Evolutionary conservation across 2,113 vertebrate species (phyloP), one percentile per base, ranked within the genome.

Genomic region (Lota lota): DNA sequence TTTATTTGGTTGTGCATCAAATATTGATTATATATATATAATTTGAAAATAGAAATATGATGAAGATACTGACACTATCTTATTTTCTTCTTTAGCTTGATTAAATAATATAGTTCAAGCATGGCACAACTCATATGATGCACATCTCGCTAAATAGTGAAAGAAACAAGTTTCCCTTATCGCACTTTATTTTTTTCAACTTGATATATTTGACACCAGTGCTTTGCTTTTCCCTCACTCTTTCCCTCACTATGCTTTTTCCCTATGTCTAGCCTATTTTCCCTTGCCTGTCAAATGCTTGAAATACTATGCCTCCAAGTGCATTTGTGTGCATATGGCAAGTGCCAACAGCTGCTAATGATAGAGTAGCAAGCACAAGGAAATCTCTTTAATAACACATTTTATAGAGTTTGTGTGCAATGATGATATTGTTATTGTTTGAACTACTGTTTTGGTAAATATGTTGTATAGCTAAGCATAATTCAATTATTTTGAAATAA

Each of bases 331-430:
- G 36, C 7, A 54, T 53, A 6, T 62, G 59, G 56, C 36, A 28
- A 51, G 61, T 75, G 67, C 66, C 61, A 68, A 72, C 71, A 47
- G 36, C 21, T 64, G 40, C 19, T 69, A 28, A 14, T 47, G 19
- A 16, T 54, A 68, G 12, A 15, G 33, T 22, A 47, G 47, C 6
- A 62, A 62, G 57, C 66, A 68, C 24, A 61, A 66, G 21, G 2
- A 33, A 47, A 47, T 47, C 40, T 47, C 12, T 47, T 47, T 47
- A 10, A 47, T 47, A 47, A 12, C 40, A 47, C 40, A 47, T 7
- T 18, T 40, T 22, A 40, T n/a, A 4, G 18, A 28, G 61, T 62
- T 53, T 24, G 17, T 53, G 56, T 62, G 19, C 7, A 18, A 56
- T 60, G 61, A 16, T 59, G 33, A 40, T 58, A 47, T 63, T 18